Evolutionary conservation across 2,113 vertebrate species (phyloP), one percentile per base, ranked within the genome.

Genomic region (Protomyctophum bolini): DNA sequence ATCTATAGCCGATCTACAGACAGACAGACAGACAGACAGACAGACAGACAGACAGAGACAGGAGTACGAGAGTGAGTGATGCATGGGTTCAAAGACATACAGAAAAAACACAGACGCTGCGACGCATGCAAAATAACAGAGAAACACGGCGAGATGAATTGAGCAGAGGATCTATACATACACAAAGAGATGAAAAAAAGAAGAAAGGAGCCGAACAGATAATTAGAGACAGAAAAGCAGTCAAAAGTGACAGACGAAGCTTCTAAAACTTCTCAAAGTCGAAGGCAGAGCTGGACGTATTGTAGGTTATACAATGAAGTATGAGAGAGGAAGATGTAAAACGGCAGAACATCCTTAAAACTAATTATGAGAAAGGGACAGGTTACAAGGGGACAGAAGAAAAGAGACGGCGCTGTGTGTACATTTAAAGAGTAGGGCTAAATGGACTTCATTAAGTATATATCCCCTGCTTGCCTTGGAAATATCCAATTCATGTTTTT

Each of bases 401-500:
- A 28, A 45, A 68, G 10, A 33, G 57, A 33, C 57, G 33, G 33
- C 5, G 33, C 21, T 62, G 56, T 60, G 33, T 41, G 33, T 41
- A 41, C 33, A 41, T 41, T 41, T 4, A 41, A 41, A 41, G 33
- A 1, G 41, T 66, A 63, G 55, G 45, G 28, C 68, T 66, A 69
- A 79, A 73, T 83, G 49, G 72, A 80, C 73, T 79, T 83, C 83
- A 81, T 86, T 84, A n/a, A n/a, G n/a, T n/a, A n/a, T n/a, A 72
- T 72, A 75, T 83, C 66, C 78, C 62, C 72, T 79, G 63, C 85
- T 56, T 64, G 21, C 75, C 81, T 84, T 58, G 58, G 75, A 85
- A 83, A 85, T 7, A 86, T 89, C 83, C 69, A 83, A 81, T 85
- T 87, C 86, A 79, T 84, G 80, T 83, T 86, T 82, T 41, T 71